Evolutionary conservation across 2,797 vertebrate species (phyloP).

Genomic region (Hemitrygon akajei): DNA sequence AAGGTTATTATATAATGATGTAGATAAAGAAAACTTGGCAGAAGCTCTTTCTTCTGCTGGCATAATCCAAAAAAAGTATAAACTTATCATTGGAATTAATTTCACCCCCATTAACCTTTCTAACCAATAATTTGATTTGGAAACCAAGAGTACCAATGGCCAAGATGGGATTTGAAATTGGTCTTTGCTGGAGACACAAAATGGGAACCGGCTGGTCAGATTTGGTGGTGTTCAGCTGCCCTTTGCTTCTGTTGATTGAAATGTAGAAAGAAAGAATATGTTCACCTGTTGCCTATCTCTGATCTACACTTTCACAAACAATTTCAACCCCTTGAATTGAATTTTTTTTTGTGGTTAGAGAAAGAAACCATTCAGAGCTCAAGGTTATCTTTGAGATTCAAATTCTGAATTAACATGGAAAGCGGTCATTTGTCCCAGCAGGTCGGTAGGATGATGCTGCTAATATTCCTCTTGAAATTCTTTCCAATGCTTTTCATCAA

Average conservation of each 20-base stretch:
- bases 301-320: not conserved
- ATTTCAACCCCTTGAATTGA: not conserved
- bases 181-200: not conserved
- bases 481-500: not conserved
- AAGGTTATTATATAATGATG: not conserved
- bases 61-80: not conserved
- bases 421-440: not conserved
- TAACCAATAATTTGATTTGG: not conserved
- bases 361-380: not conserved
- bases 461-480: no score
- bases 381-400: not conserved
- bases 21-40: slow-evolving; percentile 11
- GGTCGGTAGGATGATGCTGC: not conserved
- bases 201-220: not conserved
- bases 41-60: not conserved
- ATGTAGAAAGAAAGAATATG: no score
- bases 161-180: not conserved
- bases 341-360: not conserved
- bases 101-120: not conserved
- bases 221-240: not conserved
- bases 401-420: not conserved
- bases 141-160: not conserved
- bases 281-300: no score
- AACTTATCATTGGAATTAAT: not conserved
- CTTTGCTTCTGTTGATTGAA: not conserved